Base-by-base conservation (phyloP, 2,113 vertebrate species). In the Calyptommatus sinebrachiatus region DNA sequence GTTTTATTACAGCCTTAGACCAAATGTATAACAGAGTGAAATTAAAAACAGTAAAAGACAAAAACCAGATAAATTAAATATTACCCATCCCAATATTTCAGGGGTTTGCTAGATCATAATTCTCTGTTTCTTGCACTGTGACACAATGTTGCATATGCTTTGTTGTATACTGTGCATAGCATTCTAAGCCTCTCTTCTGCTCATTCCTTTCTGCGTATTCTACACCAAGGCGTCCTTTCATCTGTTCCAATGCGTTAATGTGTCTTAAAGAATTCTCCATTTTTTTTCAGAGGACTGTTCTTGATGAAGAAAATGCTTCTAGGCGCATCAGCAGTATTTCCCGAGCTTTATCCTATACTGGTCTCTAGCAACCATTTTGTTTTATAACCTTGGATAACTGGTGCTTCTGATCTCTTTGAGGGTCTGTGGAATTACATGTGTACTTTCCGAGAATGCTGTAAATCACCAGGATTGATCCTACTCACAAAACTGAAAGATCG, bases 171-270 rank as follows among this genome's bases (percentile, higher is more conserved):
- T 89, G 86, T 79, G 3, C 29, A 3, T 85, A 84, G 86, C 78
- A 57, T 83, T 79, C 73, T 85, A 69, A 71, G 21, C 11, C 86
- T 85, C 89, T 82, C 60, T 77, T 86, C 73, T 87, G 77, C 80
- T 73, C 24, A 22, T 24, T n/a, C 12, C 61, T 85, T 92, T 90
- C 86, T 85, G 67, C 84, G 71, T 5, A 82, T 70, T 26, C 41
- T 76, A 86, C 91, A 76, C 76, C 82, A 86, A 53, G 86, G 81
- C 85, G 80, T 89, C 77, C 80, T 92, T 91, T 91, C 80, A 88
- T 86, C 84, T 90, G 87, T 79, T 92, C 90, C 83, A 86, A 78
- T 80, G 76, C 89, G 83, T 78, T 80, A 82, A 90, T 86, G 57
- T 78, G 90, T 81, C 87, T 89, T 89, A 85, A 83, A 87, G 78